A percentile compares a stretch with the other conserved stretches of the same genome.
These are phyloP conservation scores for Gymnoscopelus braueri DNA, from an alignment of 2,797 vertebrate genomes.

Conservation along the genomic window DNA sequence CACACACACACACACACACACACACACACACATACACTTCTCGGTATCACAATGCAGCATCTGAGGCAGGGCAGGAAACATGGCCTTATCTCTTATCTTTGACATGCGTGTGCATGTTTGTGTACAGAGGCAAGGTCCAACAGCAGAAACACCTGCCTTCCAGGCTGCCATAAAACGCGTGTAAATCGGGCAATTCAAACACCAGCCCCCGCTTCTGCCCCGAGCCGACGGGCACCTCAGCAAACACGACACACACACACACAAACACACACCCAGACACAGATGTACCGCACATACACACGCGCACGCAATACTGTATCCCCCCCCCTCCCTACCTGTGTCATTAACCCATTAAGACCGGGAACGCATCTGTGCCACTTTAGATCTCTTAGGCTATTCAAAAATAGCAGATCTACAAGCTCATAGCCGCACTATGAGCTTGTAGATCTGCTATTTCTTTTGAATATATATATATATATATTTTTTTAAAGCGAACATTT, in stretches of 20 bases:
- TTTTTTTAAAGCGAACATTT: too few relatives aligned
- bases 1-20: conserved; percentile 25
- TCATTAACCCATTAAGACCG: conserved; percentile 70
- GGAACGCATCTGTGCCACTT: too few relatives aligned
- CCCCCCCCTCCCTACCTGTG: conserved; percentile 75
- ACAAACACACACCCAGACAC: background rate
- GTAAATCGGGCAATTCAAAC: conserved; percentile 92
- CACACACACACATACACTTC: conserved; percentile 72
- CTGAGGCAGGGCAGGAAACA: too few relatives aligned
- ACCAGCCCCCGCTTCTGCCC: conserved; percentile 78
- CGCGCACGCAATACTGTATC: too few relatives aligned
- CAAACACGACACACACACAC: conserved; percentile 79
- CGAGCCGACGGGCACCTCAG: conserved; percentile 75
- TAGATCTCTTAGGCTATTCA: too few relatives aligned
- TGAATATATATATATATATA: too few relatives aligned
- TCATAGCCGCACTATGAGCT: too few relatives aligned
- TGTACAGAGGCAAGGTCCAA: conserved; percentile 74
- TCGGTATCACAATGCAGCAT: conserved; percentile 74
- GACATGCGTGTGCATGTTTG: conserved; percentile 51
- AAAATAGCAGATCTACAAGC: too few relatives aligned
- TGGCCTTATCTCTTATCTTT: conserved; percentile 55
- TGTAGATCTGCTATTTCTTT: too few relatives aligned
- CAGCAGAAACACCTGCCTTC: conserved; percentile 86
- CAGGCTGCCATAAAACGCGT: conserved; percentile 71
- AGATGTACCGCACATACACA: background rate